Conservation (phyloP, 2,888 invertebrate species). For the Nebria salina region DNA sequence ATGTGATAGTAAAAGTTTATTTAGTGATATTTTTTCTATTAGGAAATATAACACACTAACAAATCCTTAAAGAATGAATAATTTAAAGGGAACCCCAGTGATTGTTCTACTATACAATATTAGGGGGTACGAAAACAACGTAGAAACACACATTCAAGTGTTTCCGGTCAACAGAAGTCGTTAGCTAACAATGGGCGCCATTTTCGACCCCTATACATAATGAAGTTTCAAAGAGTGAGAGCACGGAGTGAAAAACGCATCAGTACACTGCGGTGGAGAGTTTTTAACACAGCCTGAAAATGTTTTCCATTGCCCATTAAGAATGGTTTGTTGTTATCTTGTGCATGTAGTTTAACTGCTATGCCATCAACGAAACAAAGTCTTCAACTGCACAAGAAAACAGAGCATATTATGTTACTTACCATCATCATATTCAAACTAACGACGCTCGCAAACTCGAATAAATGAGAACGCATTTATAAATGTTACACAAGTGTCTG, state of each 20-base stretch:
- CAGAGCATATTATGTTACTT: conserved; percentile 33
- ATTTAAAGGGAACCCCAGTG: too few species aligned
- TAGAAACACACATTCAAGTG: conserved; percentile 24
- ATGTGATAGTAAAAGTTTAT: too few species aligned
- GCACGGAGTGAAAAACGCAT: not conserved
- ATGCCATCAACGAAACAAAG: conserved; percentile 39
- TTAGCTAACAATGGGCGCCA: conserved; percentile 30
- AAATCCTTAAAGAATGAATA: too few species aligned
- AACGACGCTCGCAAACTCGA: conserved; percentile 11
- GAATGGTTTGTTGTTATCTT: conserved; percentile 30
- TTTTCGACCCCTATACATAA: conserved; percentile 24
- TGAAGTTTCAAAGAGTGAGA: conserved; percentile 3
- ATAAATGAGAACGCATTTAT: conserved; percentile 28
- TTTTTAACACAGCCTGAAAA: conserved; percentile 22
- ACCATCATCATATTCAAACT: not conserved
- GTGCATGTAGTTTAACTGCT: conserved; percentile 26
- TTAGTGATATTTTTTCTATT: too few species aligned
- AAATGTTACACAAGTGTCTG: not conserved
- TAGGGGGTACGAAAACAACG: not conserved
- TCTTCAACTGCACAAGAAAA: conserved; percentile 40
- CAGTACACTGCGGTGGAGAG: not conserved
- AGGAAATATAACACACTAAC: too few species aligned
- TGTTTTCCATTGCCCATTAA: not conserved
- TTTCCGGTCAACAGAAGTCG: conserved; percentile 45
- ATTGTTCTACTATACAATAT: not conserved